Evolutionary conservation across 2,113 vertebrate genomes (phyloP), one percentile per base, ranked within the genome.

Genomic region (Zonotrichia leucophrys): DNA sequence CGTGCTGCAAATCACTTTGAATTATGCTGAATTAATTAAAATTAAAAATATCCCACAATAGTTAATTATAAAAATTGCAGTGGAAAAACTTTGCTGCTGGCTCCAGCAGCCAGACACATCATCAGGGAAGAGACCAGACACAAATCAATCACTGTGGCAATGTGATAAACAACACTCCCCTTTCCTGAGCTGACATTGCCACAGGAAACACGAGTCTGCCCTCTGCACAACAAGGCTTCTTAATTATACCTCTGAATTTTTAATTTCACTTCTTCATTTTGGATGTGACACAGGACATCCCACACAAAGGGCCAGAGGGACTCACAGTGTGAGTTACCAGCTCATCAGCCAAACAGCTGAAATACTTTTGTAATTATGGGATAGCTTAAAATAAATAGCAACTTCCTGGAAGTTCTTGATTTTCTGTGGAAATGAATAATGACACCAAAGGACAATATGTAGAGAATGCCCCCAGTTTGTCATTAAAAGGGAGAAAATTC

Each of bases 311-410:
- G 31, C 84, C 11, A 17, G 31, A 27, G 3, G 2, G 35, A 74
- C 28, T 25, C 30, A 8, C 0, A 0, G 12, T 18, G 13, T 1
- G 25, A 56, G 44, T 5, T 53, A 64, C 12, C 23, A 63, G 64
- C 67, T 2, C 0, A 1, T 11, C 5, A 74, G 52, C 12, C 46
- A 23, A 81, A 53, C 1, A 5, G 42, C 0, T 35, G 23, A 67
- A 70, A 72, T 42, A 13, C 9, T 79, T 42, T 37, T 69, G 50
- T 1, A 66, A 64, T 68, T 83, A 73, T 5, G 5, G 15, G 41
- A 15, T 33, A 53, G 14, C 37, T 79, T 78, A 50, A 75, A 82
- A 87, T 37, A 72, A 90, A 30, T 31, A 66, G 30, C 35, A 58
- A 20, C 10, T 27, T 22, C 14, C 68, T 35, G 37, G 27, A 69